Evolutionary conservation across 1,140 invertebrate species (phyloP).

Genomic region (Heliconius hewitsoni): DNA sequence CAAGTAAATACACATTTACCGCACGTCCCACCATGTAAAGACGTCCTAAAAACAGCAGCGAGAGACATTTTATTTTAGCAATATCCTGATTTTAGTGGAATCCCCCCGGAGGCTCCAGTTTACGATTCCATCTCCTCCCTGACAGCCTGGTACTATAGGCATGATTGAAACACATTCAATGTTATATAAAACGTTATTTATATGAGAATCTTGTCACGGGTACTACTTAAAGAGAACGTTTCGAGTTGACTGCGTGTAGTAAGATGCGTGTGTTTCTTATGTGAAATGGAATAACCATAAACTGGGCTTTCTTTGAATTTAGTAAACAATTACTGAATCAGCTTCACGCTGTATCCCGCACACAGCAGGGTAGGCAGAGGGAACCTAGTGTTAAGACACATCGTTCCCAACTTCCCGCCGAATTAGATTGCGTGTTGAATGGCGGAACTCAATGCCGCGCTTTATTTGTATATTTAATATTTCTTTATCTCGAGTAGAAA

Average conservation of each 20-base stretch:
- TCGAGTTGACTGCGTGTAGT: neutral
- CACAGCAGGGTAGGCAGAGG: neutral
- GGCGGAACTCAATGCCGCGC: too few species aligned
- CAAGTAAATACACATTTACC: conserved; percentile 8
- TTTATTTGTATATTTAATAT: too few species aligned
- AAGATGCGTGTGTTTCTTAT: neutral
- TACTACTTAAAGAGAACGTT: conserved; percentile 11
- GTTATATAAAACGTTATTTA: conserved; percentile 32
- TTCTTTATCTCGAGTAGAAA: too few species aligned
- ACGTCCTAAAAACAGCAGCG: conserved; percentile 27
- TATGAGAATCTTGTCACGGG: conserved; percentile 30
- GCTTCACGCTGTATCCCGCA: neutral
- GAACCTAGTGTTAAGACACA: neutral
- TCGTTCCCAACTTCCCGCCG: neutral
- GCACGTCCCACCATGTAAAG: conserved; percentile 6
- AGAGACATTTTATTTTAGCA: conserved; percentile 48
- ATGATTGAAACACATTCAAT: conserved; percentile 44
- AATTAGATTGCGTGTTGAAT: neutral
- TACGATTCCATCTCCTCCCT: conserved; percentile 46
- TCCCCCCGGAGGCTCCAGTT: conserved; percentile 37
- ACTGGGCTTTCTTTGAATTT: neutral
- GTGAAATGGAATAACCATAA: neutral
- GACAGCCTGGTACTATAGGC: conserved; percentile 36
- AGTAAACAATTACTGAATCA: neutral
- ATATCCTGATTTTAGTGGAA: conserved; percentile 46